A percentile compares a stretch with the other conserved stretches of the same genome.
phyloP scores from a whole-genome alignment of 2,888 invertebrate genomes.

The Phytoseiulus persimilis region DNA sequence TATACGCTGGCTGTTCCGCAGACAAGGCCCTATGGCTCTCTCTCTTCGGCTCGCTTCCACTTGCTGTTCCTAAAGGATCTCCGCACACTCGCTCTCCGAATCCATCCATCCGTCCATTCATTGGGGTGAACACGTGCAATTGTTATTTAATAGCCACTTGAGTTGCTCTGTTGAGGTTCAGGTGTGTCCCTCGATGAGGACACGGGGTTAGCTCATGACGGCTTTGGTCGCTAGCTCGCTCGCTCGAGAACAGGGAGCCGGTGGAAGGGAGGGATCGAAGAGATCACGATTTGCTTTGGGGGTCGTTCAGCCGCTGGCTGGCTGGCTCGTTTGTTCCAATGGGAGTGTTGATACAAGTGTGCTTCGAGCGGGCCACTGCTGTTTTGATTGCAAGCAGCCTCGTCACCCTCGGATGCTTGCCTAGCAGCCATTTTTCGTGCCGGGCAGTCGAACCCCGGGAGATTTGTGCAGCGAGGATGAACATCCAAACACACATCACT shows the following conservation, averaged over 20 bases:
- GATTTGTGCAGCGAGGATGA: background rate
- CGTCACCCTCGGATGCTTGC: background rate
- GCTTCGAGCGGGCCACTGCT: background rate
- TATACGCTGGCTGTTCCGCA: background rate
- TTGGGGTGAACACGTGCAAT: slow-evolving; percentile 38
- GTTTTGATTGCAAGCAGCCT: background rate
- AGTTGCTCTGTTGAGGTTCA: slow-evolving; percentile 13
- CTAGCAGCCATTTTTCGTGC: background rate
- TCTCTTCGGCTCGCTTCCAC: background rate
- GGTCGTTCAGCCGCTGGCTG: background rate
- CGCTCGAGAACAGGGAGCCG: background rate
- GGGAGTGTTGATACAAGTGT: background rate
- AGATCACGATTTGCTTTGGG: background rate
- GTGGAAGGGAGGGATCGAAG: background rate
- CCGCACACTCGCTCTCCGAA: background rate
- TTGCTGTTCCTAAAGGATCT: background rate
- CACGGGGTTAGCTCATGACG: background rate
- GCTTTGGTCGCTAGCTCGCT: too few relatives aligned
- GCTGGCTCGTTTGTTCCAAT: background rate
- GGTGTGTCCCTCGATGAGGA: background rate
- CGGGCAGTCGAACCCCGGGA: background rate
- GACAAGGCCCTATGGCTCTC: background rate
- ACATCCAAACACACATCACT: background rate
- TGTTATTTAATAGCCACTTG: slow-evolving; percentile 38
- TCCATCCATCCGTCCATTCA: background rate